phyloP scores from a whole-genome alignment of 1,140 invertebrate genomes.

The Cotesia chilonis region DNA sequence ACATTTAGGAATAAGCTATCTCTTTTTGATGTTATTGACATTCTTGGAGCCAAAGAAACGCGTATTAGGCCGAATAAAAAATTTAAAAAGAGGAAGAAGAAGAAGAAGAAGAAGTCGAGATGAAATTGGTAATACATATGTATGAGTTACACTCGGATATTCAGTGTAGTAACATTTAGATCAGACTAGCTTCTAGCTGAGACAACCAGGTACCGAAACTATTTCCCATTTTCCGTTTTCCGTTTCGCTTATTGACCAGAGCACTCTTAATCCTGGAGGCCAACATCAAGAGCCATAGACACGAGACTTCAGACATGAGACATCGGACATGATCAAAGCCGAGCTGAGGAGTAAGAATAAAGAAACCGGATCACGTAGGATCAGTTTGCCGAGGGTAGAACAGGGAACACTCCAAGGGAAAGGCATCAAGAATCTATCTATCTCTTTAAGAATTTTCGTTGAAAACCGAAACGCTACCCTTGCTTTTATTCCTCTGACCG shows the following conservation, averaged over 20 bases:
- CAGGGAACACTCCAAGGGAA: background rate
- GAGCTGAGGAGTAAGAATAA: constrained; percentile 5
- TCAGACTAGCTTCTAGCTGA: background rate
- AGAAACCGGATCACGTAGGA: constrained; percentile 14
- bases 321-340: background rate
- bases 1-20: no score
- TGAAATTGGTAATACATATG: constrained; percentile 4
- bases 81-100: background rate
- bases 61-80: background rate
- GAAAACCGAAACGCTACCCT: background rate
- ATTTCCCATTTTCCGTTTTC: no score
- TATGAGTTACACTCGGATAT: background rate
- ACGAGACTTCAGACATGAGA: background rate
- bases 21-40: no score
- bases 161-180: background rate
- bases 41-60: no score
- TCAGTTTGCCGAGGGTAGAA: constrained; percentile 8
- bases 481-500: background rate
- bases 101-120: background rate
- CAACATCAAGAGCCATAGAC: no score
- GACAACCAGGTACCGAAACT: no score
- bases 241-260: no score
- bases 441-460: background rate
- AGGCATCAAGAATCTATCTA: background rate
- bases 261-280: no score